A percentile compares a stretch with the other conserved stretches of the same genome.
Conservation (phyloP, 2,113 vertebrate genomes). For the Xyrauchen texanus region DNA sequence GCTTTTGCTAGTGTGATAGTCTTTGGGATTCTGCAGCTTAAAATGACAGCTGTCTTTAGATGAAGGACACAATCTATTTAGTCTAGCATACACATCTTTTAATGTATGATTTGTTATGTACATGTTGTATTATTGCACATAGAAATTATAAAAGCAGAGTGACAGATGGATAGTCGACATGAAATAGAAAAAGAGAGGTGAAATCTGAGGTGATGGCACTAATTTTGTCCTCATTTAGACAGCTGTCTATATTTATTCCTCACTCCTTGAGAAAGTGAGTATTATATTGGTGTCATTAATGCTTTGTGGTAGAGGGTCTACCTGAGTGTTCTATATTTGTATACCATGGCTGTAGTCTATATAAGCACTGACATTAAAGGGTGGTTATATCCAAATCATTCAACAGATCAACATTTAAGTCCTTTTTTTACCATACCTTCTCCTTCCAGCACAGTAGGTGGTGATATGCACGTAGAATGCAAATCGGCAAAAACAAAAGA, state of each 20-base stretch:
- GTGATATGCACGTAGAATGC: too few relatives aligned
- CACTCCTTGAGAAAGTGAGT: constrained; percentile 47
- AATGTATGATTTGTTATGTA: constrained; percentile 12
- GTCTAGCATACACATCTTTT: constrained; percentile 26
- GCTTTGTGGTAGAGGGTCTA: too few relatives aligned
- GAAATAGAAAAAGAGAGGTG: neutral
- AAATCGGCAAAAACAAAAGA: too few relatives aligned
- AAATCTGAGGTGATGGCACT: constrained; percentile 42
- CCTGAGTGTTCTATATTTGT: too few relatives aligned
- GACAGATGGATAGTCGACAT: neutral
- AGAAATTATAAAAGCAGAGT: neutral
- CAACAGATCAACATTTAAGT: too few relatives aligned
- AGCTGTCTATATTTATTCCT: constrained; percentile 66
- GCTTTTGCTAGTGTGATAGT: constrained; percentile 36
- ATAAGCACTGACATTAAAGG: too few relatives aligned
- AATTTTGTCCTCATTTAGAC: constrained; percentile 59
- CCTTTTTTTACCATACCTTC: too few relatives aligned
- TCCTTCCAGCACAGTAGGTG: too few relatives aligned
- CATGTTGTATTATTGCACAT: neutral
- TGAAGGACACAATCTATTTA: constrained; percentile 27
- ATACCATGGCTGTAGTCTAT: too few relatives aligned
- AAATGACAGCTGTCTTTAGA: constrained; percentile 44
- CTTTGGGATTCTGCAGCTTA: constrained; percentile 44
- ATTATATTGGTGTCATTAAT: too few relatives aligned
- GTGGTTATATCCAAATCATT: too few relatives aligned